Base-by-base conservation (phyloP, 2,113 vertebrate genomes). In the Dipodomys merriami region DNA sequence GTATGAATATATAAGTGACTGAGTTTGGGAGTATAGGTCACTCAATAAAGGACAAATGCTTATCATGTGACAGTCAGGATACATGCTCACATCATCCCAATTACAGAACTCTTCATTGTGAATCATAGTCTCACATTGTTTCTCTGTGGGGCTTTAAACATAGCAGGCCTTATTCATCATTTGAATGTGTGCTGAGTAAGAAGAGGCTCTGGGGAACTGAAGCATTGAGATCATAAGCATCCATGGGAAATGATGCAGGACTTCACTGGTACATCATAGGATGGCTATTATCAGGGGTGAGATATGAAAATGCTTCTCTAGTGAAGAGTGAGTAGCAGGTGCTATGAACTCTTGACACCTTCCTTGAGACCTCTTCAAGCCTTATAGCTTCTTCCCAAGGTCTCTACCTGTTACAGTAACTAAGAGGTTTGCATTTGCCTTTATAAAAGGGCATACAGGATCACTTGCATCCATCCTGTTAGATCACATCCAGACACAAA, bases 121-220 rank as follows among this genome's bases (percentile, higher is more conserved):
- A 77, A 9, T 1, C 18, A 87, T 1, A 18, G 27, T 22, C 35
- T 27, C 68, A 7, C 19, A 33, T 25, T 35, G 44, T 44, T 91
- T 88, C 53, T 33, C 23, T n/a, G 19, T 46, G 29, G 65, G 29
- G 11, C 18, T 83, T 94, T 22, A 64, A 33, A 29, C 2, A 13
- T 9, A 35, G 10, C 16, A 86, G 29, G 1, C 88, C 69, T 49
- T 29, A 49, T 68, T 92, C 15, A 35, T 74, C 35, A 29, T 69
- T 91, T 79, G 19, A 68, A 57, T 60, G 18, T 91, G 7, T 86
- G 72, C 44, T 83, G 10, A 88, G n/a, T 73, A 65, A 93, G 35
- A 27, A 11, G 33, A 23, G 22, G 1, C 39, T 49, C 4, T 5
- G 30, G 0, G 65, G 83, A 77, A 39, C 0, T 19, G 27, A 30